These are phyloP conservation scores for Parasteatoda lunata DNA, from an alignment of 2,888 invertebrate genomes.

Conservation along the genomic window DNA sequence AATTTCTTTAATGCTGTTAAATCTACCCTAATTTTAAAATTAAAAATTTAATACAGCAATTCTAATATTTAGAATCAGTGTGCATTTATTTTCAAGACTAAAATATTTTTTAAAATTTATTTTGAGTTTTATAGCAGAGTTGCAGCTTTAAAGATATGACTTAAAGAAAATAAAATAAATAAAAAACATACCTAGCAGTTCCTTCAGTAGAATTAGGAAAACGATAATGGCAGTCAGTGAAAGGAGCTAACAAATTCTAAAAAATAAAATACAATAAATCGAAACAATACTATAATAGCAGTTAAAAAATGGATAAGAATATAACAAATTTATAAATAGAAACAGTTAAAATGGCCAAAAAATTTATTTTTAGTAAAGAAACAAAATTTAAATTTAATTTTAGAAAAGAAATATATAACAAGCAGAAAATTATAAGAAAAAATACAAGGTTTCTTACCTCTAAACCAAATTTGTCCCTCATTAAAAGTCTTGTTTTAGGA, in stretches of 20 bases:
- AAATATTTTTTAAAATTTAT: too few species aligned
- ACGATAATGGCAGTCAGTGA: conserved; percentile 90
- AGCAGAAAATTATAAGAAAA: too few species aligned
- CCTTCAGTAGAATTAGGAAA: conserved; percentile 73
- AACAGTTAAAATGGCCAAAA: neutral
- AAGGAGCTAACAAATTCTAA: conserved; percentile 91
- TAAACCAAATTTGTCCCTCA: conserved; percentile 81
- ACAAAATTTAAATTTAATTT: too few species aligned
- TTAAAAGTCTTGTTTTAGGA: conserved; percentile 85
- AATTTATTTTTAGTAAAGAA: too few species aligned
- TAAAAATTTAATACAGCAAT: too few species aligned
- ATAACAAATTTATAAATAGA: neutral
- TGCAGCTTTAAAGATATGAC: too few species aligned
- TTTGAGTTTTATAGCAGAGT: too few species aligned
- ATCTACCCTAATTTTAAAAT: too few species aligned
- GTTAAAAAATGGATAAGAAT: neutral
- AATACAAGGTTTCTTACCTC: conserved; percentile 72
- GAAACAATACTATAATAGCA: neutral
- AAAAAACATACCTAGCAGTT: conserved; percentile 79
- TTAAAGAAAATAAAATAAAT: neutral
- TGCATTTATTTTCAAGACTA: too few species aligned
- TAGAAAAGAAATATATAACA: too few species aligned
- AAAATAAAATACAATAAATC: conserved; percentile 74
- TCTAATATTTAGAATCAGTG: too few species aligned
- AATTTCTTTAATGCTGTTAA: too few species aligned